Percentiles rank a stretch among this genome's conserved stretches.
These are phyloP conservation scores for Candoia aspera DNA, from an alignment of 2,113 vertebrate genomes.

Conservation along the genomic window DNA sequence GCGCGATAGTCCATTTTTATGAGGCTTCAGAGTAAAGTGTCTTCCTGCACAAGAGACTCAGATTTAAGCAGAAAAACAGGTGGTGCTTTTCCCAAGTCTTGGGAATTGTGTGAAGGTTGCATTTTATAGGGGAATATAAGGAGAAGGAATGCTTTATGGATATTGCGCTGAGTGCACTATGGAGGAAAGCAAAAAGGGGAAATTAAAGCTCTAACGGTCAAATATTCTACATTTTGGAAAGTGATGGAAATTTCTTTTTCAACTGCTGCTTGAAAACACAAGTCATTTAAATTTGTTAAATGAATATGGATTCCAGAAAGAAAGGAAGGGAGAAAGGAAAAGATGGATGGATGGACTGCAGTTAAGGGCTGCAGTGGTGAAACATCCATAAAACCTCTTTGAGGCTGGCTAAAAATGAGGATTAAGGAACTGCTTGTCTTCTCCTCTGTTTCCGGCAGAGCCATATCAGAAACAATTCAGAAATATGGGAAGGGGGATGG, in stretches of 20 bases:
- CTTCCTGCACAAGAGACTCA: constrained; percentile 33
- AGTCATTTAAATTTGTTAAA: constrained; percentile 51
- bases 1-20: constrained; percentile 22
- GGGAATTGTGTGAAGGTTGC: constrained; percentile 20
- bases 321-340: too few species aligned
- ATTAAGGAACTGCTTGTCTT: too few species aligned
- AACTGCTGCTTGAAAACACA: constrained; percentile 29
- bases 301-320: constrained; percentile 29
- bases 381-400: constrained; percentile 14
- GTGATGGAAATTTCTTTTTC: constrained; percentile 35
- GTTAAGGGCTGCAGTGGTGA: background rate
- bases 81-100: constrained; percentile 24
- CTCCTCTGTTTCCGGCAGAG: background rate
- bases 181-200: constrained; percentile 4
- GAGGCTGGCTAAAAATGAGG: background rate
- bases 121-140: constrained; percentile 40
- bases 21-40: constrained; percentile 15
- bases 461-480: background rate
- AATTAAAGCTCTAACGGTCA: background rate
- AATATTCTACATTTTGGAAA: background rate
- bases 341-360: background rate
- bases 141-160: constrained; percentile 45
- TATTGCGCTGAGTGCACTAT: background rate
- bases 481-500: too few species aligned
- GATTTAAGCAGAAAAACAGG: constrained; percentile 24